Percentiles rank a stretch among this genome's conserved stretches.
phyloP scores from a whole-genome alignment of 2,888 invertebrate species.

The Altica lythri region DNA sequence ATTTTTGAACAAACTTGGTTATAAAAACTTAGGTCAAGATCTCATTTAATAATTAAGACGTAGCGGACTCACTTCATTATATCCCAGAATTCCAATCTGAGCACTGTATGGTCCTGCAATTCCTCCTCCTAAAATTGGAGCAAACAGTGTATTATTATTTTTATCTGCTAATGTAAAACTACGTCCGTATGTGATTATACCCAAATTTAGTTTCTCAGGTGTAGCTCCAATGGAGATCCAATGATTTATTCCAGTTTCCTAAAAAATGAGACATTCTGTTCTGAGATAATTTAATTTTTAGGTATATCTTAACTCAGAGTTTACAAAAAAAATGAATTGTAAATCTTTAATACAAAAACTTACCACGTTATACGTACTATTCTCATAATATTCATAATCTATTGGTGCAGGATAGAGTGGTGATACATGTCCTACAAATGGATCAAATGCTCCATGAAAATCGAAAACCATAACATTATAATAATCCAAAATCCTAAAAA shows the following conservation, averaged over 20 bases:
- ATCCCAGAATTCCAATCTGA: slow-evolving; percentile 71
- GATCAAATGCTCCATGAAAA: slow-evolving; percentile 70
- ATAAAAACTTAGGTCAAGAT: neutral
- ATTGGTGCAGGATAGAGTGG: slow-evolving; percentile 62
- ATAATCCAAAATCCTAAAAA: slow-evolving; percentile 50
- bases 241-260: slow-evolving; percentile 59
- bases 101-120: slow-evolving; percentile 67
- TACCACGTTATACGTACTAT: slow-evolving; percentile 37
- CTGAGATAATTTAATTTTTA: neutral
- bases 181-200: slow-evolving; percentile 73
- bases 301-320: no score
- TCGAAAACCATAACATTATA: slow-evolving; percentile 60
- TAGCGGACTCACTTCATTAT: slow-evolving; percentile 66
- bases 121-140: slow-evolving; percentile 64
- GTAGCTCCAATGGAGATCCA: slow-evolving; percentile 64
- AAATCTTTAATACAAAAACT: slow-evolving; percentile 24
- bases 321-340: neutral
- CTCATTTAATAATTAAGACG: neutral
- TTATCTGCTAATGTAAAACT: slow-evolving; percentile 65
- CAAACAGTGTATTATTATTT: slow-evolving; percentile 59
- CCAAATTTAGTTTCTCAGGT: slow-evolving; percentile 68
- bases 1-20: neutral
- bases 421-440: slow-evolving; percentile 66
- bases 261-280: slow-evolving; percentile 31
- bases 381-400: slow-evolving; percentile 47